Base-by-base conservation (phyloP, 2,888 invertebrate genomes). In the Belgica antarctica region DNA sequence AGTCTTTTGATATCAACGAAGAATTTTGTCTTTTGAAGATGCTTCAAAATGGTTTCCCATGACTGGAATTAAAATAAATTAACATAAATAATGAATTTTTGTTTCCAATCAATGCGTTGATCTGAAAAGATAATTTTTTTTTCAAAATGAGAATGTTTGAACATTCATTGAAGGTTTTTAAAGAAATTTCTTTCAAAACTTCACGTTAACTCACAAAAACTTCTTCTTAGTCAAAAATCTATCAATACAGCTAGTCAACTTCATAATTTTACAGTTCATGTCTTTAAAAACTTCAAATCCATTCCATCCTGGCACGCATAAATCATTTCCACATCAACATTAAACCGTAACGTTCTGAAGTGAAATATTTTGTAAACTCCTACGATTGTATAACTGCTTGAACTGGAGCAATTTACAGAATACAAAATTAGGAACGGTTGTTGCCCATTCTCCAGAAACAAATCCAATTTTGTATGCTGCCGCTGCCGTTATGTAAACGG, bases 331-430 rank as follows among this genome's bases (percentile, higher is more conserved):
- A n/a, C n/a, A n/a, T n/a, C n/a, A n/a, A n/a, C n/a, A n/a, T n/a
- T n/a, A n/a, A n/a, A n/a, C n/a, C n/a, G n/a, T n/a, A n/a, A n/a
- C n/a, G n/a, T n/a, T n/a, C n/a, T n/a, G n/a, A n/a, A n/a, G n/a
- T n/a, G 15, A 41, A 41, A 41, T 41, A 41, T 41, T 41, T 41
- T 41, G 10, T 7, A 12, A 41, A 41, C 4, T 41, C 3, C 15
- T 7, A 4, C 12, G 41, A 12, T 41, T 4, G n/a, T 4, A 52
- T 4, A 52, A 52, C 22, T 5, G 52, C 17, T 52, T 7, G 22
- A 52, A 52, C 17, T 52, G 19, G 52, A 52, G 52, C 52, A 52
- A 19, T 41, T 41, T 41, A 41, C 41, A 41, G n/a, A 7, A 52
- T 24, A 52, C 46, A 17, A 17, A 52, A 52, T 52, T 52, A 52